phyloP scores from a whole-genome alignment of 2,888 invertebrate species.

The Chymomyza fuscimana region DNA sequence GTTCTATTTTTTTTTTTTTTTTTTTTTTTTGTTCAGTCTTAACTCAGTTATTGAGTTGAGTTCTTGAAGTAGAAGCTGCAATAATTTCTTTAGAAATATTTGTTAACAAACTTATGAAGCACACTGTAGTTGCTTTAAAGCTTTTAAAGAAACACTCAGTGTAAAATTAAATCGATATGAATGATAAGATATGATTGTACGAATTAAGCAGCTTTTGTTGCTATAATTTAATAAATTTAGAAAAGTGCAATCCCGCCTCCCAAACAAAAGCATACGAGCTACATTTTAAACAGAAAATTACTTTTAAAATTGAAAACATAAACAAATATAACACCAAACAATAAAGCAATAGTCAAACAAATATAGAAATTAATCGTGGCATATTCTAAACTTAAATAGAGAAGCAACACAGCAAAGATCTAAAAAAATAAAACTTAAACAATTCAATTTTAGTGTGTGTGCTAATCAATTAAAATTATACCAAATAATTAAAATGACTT shows the following conservation, averaged over 20 bases:
- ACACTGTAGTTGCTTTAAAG: not conserved
- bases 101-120: not conserved
- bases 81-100: conserved; percentile 13
- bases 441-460: not conserved
- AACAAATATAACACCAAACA: not conserved
- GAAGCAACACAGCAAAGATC: not conserved
- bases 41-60: conserved; percentile 1
- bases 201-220: too few relatives aligned
- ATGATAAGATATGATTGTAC: too few relatives aligned
- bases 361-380: not conserved
- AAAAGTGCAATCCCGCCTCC: too few relatives aligned
- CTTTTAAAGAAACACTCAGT: not conserved
- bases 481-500: not conserved
- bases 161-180: not conserved
- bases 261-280: too few relatives aligned
- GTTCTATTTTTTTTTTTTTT: not conserved
- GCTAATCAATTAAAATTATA: not conserved
- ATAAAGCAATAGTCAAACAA: not conserved
- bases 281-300: too few relatives aligned
- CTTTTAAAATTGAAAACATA: not conserved
- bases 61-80: not conserved
- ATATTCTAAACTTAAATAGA: not conserved
- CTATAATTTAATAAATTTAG: too few relatives aligned
- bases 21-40: not conserved
- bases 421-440: too few relatives aligned